Evolutionary conservation across 2,888 invertebrate species (phyloP).

Genomic region (Bimastos eiseni): DNA sequence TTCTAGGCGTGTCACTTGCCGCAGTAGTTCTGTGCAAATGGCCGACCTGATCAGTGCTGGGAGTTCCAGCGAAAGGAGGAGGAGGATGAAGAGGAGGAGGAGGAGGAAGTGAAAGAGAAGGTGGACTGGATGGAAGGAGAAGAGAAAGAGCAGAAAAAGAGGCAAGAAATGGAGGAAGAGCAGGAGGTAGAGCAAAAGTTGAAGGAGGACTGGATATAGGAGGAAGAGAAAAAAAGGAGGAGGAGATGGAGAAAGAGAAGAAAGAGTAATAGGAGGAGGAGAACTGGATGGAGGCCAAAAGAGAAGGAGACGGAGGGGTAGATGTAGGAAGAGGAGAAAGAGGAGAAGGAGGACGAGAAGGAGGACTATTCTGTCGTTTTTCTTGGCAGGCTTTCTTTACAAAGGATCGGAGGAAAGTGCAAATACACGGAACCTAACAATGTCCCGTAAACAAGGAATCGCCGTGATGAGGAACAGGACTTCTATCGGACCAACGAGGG

Average conservation of each 20-base stretch:
- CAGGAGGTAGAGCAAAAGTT: background rate
- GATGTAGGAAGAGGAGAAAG: background rate
- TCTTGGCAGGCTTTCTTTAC: background rate
- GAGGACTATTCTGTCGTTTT: background rate
- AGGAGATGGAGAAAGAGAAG: background rate
- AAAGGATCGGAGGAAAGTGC: conserved; percentile 6
- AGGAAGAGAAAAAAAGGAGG: too few relatives aligned
- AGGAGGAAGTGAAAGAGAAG: background rate
- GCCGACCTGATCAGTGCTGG: background rate
- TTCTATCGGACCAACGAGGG: background rate
- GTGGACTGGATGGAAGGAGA: background rate
- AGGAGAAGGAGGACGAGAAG: background rate
- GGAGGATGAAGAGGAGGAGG: background rate
- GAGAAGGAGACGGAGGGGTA: background rate
- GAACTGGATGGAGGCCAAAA: too few relatives aligned
- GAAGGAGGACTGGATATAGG: background rate
- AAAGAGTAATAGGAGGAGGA: background rate
- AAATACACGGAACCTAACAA: conserved; percentile 13
- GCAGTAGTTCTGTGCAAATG: background rate
- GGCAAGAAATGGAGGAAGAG: background rate
- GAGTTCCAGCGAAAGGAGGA: background rate
- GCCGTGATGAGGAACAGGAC: conserved; percentile 13
- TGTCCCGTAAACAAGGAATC: background rate
- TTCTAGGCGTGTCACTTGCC: background rate
- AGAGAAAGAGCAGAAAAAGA: background rate